A percentile compares a stretch with the other conserved stretches of the same genome.
Conservation (phyloP, 2,797 vertebrate species). For the Notolabrus celidotus region DNA sequence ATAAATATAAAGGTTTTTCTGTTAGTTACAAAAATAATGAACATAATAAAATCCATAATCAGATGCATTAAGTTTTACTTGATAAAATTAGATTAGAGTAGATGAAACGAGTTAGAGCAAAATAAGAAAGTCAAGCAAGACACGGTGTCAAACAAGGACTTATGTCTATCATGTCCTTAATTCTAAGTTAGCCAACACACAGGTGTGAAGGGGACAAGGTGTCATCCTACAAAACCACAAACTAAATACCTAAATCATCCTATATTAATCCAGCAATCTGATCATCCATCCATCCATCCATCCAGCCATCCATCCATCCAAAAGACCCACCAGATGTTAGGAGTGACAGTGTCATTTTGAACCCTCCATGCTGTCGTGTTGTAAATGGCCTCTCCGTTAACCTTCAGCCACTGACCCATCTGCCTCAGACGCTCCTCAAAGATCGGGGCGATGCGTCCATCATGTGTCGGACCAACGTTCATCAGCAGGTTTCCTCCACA, state of each 20-base stretch:
- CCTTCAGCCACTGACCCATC: slow-evolving; percentile 92
- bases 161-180: no score
- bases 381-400: slow-evolving; percentile 94
- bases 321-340: slow-evolving; percentile 91
- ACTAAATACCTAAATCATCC: no score
- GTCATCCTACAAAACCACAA: no score
- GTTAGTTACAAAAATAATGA: not conserved
- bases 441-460: slow-evolving; percentile 90
- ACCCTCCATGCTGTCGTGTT: slow-evolving; percentile 89
- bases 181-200: no score
- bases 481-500: slow-evolving; percentile 95
- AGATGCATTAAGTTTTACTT: no score
- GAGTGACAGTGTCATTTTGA: slow-evolving; percentile 89
- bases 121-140: no score
- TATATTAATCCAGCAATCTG: no score
- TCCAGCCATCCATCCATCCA: no score
- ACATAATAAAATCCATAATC: no score
- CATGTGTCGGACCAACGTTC: slow-evolving; percentile 93
- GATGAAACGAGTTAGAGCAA: not conserved
- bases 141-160: no score
- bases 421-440: slow-evolving; percentile 95
- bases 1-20: not conserved
- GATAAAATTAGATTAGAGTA: not conserved
- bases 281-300: no score
- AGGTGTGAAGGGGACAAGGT: no score